Base-by-base conservation (phyloP, 2,888 invertebrate genomes). In the Pristionchus exspectatus region DNA sequence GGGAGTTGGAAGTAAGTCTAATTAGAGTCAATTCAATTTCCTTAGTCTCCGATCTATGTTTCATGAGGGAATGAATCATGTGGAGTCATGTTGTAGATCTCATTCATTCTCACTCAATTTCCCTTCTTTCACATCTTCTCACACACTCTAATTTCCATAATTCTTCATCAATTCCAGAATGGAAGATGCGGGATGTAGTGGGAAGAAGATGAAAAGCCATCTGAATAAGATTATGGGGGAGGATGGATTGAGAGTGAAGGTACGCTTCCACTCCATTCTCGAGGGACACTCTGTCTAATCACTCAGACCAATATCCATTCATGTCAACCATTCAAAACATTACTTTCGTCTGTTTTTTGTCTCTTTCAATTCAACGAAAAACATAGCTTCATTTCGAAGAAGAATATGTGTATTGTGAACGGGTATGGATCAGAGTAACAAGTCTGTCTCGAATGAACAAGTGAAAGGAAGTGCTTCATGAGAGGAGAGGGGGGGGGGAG, bases 121-220 rank as follows among this genome's bases (percentile, higher is more conserved):
- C 9, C 27, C 56, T 10, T 83, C 27, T 56, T 30, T 54, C 21
- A 24, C 10, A 9, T 33, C 21, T 50, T 50, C 44, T 50, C 44
- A 50, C 12, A 50, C 10, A 50, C 21, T 27, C 24, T 77, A 27
- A 77, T 77, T 77, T 77, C 38, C 77, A 77, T 77, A 77, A 77
- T 77, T 77, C 14, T 24, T 38, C 12, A 50, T 44, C 24, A 44
- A 24, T 77, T 77, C 30, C 27, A 83, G 83, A 54, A 30, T 83
- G 30, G 83, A 83, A 83, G 83, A 83, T 56, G 83, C 83, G 18
- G 83, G 83, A 24, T 83, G 83, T 44, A 83, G 83, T 83, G 83
- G 83, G 54, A 83, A 54, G 10, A 27, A 30, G 56, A 83, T 83
- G 83, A 83, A 56, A 24, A 56, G 12, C 4, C 83, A 83, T 83